Conservation (phyloP, 1,140 invertebrate species). For the Aphelinus atriplicis region DNA sequence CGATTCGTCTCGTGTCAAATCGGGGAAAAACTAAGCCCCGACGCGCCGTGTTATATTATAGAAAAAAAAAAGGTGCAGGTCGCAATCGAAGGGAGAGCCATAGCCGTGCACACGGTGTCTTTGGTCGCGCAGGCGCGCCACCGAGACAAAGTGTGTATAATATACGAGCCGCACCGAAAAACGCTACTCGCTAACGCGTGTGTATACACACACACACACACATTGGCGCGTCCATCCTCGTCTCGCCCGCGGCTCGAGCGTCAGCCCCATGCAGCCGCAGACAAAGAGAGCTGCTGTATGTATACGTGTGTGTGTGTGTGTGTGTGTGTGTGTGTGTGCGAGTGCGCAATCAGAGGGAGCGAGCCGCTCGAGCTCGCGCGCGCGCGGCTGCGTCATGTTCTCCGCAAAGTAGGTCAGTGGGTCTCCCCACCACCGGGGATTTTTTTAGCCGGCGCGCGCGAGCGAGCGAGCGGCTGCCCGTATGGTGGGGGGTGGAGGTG, state of each 20-base stretch:
- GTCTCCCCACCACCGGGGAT: constrained; percentile 57
- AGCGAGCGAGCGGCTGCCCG: neutral
- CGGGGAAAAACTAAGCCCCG: too few relatives aligned
- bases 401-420: constrained; percentile 65
- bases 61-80: constrained; percentile 44
- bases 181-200: neutral
- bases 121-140: too few relatives aligned
- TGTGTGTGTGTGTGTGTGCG: neutral
- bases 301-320: too few relatives aligned
- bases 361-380: constrained; percentile 45
- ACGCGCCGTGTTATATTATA: neutral
- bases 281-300: too few relatives aligned
- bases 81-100: constrained; percentile 18
- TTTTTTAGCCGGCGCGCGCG: constrained; percentile 1
- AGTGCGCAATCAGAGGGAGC: constrained; percentile 50
- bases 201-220: neutral
- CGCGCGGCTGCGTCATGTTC: constrained; percentile 64
- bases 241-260: neutral
- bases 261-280: too few relatives aligned
- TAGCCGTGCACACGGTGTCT: neutral
- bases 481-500: constrained; percentile 26
- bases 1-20: too few relatives aligned
- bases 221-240: too few relatives aligned
- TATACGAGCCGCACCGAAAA: too few relatives aligned
- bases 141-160: too few relatives aligned